Evolutionary conservation across 2,797 vertebrate species (phyloP), one percentile per base, ranked within the genome.

Genomic region (Pseudochromis fuscus): DNA sequence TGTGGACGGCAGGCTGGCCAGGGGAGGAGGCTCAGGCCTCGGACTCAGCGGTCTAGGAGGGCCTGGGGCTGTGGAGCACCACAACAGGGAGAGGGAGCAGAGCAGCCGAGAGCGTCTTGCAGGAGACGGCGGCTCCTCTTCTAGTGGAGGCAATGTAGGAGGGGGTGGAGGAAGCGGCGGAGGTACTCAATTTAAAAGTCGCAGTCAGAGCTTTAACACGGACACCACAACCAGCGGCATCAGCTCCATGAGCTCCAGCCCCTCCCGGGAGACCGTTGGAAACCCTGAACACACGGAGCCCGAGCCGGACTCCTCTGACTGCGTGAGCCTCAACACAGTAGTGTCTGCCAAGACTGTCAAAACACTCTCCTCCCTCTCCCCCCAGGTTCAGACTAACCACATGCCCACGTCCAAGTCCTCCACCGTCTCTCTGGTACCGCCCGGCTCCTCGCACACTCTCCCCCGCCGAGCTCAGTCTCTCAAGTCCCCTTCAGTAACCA

Each of bases 231-330:
- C 98, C 56, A 99, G 98, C 49, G 97, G 98, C 61, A 98, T 99
- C 89, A 99, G 98, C 89, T 99, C 98, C 44, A 99, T 99, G 97
- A 99, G 98, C 88, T 99, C 98, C 48, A 98, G 97, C 85, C 98
- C 98, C 18, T 99, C 97, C 24, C 92, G 97, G 67, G 98, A 99
- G 91, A 97, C 96, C 0, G 96, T 97, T 46, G 96, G 96, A 33
- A 95, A 95, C 91, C 94, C 44, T 0, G 97, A 97, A 70, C 88
- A 93, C 46, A 77, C 92, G 0, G 90, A 93, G 7, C 95, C 95
- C 60, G 94, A 89, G 90, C 95, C 72, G 0, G 92, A 95, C 74
- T 98, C 98, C 75, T 97, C 97, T 4, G 97, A 99, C 92, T 98
- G 96, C 0, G 96, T 96, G 77, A 99, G 98, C 92, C 95, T 99